Evolutionary conservation across 2,113 vertebrate genomes (phyloP).

Genomic region (Carassius auratus): DNA sequence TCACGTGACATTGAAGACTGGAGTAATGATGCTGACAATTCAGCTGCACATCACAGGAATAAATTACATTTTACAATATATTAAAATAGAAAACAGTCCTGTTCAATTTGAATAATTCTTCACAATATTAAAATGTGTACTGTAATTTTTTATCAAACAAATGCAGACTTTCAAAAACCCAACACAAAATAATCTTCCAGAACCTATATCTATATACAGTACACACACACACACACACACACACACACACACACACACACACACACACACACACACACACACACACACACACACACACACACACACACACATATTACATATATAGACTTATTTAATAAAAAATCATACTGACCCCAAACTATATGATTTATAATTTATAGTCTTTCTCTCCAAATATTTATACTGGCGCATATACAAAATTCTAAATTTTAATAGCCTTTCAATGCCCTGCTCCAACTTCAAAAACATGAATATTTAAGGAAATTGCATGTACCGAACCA

Average conservation of each 20-base stretch:
- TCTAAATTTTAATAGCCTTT: not conserved
- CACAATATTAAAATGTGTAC: not conserved
- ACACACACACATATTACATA: too few species aligned
- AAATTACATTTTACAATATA: too few species aligned
- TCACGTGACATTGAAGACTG: not conserved
- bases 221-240: too few species aligned
- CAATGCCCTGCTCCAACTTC: not conserved
- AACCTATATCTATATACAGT: too few species aligned
- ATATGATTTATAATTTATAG: not conserved
- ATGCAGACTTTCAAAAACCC: not conserved
- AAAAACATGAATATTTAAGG: not conserved
- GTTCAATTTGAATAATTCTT: too few species aligned
- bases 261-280: too few species aligned
- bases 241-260: too few species aligned
- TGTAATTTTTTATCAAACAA: not conserved
- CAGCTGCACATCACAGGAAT: too few species aligned
- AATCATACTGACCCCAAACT: not conserved
- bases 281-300: too few species aligned
- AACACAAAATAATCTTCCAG: too few species aligned
- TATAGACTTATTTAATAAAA: not conserved
- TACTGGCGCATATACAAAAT: not conserved
- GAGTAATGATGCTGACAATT: not conserved
- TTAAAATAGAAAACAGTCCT: too few species aligned
- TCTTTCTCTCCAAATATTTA: not conserved
- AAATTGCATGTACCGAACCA: not conserved